Evolutionary conservation across 2,113 vertebrate genomes (phyloP).

Genomic region (pig (Sus scrofa)): DNA sequence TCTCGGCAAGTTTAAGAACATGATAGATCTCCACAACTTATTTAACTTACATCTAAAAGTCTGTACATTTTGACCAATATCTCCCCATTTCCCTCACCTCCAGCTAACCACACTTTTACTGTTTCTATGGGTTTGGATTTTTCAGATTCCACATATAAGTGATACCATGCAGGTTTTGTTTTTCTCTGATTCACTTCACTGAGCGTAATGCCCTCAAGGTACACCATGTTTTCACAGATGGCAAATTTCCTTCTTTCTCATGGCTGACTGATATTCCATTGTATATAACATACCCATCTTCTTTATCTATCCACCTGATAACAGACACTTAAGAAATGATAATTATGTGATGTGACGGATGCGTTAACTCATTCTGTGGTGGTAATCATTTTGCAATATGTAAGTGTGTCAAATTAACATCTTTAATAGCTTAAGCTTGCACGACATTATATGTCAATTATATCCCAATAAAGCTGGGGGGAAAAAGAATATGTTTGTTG

Average conservation of each 20-base stretch:
- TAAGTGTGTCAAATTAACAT: neutral
- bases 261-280: neutral
- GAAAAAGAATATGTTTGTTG: neutral
- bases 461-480: neutral
- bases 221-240: neutral
- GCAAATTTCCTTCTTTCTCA: neutral
- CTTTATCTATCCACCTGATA: neutral
- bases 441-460: neutral
- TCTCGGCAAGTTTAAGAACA: no score
- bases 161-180: neutral
- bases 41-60: neutral
- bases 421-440: neutral
- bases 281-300: neutral
- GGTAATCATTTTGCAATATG: neutral
- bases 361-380: neutral
- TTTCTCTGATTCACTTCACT: neutral
- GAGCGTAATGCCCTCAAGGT: neutral
- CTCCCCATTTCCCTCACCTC: rapidly evolving
- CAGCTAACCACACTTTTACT: no score
- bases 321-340: neutral
- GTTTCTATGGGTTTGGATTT: neutral
- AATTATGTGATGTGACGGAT: neutral
- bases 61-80: neutral
- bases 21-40: neutral
- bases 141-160: neutral